Conservation (phyloP, 2,888 invertebrate genomes). For the Netelia melanura region DNA sequence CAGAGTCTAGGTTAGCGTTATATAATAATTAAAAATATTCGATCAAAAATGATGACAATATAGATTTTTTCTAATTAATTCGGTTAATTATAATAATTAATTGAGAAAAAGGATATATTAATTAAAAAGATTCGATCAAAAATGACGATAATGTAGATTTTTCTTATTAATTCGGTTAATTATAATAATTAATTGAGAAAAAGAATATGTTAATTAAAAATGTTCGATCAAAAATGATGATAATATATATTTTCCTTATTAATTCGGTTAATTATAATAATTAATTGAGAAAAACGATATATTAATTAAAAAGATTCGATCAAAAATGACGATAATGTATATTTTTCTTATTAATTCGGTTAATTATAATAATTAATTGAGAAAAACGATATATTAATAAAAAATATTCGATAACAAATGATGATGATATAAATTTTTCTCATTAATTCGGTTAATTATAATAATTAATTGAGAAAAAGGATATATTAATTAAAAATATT, state of each 20-base stretch:
- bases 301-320: not conserved
- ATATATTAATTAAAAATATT: too few relatives aligned
- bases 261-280: not conserved
- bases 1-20: constrained; percentile 61
- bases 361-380: not conserved
- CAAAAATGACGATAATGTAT: not conserved
- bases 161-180: not conserved
- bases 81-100: not conserved
- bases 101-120: not conserved
- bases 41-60: not conserved
- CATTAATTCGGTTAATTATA: too few relatives aligned
- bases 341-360: not conserved
- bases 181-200: not conserved
- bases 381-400: too few relatives aligned
- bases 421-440: too few relatives aligned
- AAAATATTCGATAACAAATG: too few relatives aligned
- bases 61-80: not conserved
- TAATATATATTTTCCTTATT: too few relatives aligned
- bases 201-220: too few relatives aligned
- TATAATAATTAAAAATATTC: not conserved
- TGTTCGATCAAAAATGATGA: too few relatives aligned
- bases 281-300: not conserved
- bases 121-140: not conserved
- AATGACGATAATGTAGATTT: not conserved
- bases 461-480: too few relatives aligned